Percentiles rank a stretch among this genome's conserved stretches.
Evolutionary conservation across 1,140 invertebrate species (phyloP).

Genomic region (Ceratosolen fusciceps): DNA sequence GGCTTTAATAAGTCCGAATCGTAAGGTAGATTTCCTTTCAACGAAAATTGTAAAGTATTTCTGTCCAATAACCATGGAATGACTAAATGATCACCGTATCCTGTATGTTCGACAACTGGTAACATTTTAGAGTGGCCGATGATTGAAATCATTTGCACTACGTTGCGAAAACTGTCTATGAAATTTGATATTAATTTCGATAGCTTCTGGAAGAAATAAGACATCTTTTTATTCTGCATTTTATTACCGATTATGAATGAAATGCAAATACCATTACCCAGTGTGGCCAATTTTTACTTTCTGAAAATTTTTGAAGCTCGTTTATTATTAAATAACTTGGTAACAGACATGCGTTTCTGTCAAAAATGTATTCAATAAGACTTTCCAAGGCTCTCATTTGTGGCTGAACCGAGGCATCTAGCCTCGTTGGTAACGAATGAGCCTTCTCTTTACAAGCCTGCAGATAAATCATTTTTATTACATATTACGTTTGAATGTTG

Average conservation of each 20-base stretch:
- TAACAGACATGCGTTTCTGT: slow-evolving; percentile 90
- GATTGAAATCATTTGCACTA: slow-evolving; percentile 96
- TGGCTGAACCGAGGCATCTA: slow-evolving; percentile 84
- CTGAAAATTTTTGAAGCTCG: slow-evolving; percentile 91
- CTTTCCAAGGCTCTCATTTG: slow-evolving; percentile 85
- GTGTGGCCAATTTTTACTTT: slow-evolving; percentile 88
- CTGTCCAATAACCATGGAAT: slow-evolving; percentile 94
- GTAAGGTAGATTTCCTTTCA: slow-evolving; percentile 94
- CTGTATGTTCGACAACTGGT: slow-evolving; percentile 94
- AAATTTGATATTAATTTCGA: slow-evolving; percentile 88
- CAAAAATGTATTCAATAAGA: slow-evolving; percentile 91
- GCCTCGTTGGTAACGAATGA: slow-evolving; percentile 80
- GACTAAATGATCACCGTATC: slow-evolving; percentile 88
- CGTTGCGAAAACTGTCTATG: slow-evolving; percentile 91
- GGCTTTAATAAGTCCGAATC: slow-evolving; percentile 90
- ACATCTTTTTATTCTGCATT: slow-evolving; percentile 27
- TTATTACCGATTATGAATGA: background rate
- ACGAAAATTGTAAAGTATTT: slow-evolving; percentile 85
- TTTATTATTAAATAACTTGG: slow-evolving; percentile 96
- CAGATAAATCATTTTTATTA: slow-evolving; percentile 55
- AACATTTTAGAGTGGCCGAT: slow-evolving; percentile 91
- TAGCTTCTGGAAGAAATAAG: slow-evolving; percentile 77
- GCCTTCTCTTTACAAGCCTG: slow-evolving; percentile 90
- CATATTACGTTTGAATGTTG: slow-evolving; percentile 54
- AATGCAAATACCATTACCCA: slow-evolving; percentile 78